phyloP scores from a whole-genome alignment of 1,140 invertebrate genomes.

The Archivesica marissinica region DNA sequence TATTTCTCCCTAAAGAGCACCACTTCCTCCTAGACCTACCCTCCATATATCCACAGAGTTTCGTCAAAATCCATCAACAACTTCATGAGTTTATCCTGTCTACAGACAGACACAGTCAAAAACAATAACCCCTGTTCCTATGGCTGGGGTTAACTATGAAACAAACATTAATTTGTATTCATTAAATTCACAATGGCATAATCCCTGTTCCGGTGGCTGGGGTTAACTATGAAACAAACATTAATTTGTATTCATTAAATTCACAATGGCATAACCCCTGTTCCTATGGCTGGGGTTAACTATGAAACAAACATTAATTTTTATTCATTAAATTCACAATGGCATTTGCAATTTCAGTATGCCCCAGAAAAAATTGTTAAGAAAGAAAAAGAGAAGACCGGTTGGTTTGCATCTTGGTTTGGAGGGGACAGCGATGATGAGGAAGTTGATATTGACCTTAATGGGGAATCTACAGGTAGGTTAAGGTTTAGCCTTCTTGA shows the following conservation, averaged over 20 bases:
- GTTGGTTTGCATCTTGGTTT: slow-evolving; percentile 77
- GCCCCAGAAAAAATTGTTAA: slow-evolving; percentile 85
- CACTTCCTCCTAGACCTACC: too few relatives aligned
- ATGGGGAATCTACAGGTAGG: slow-evolving; percentile 63
- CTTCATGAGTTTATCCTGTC: too few relatives aligned
- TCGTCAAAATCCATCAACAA: too few relatives aligned
- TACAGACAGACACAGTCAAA: too few relatives aligned
- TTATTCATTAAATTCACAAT: not conserved
- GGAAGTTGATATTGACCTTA: slow-evolving; percentile 70
- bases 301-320: not conserved
- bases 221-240: not conserved
- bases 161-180: not conserved
- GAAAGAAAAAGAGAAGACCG: slow-evolving; percentile 67
- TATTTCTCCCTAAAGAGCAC: too few relatives aligned
- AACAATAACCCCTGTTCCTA: too few relatives aligned
- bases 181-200: not conserved
- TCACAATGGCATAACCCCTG: not conserved
- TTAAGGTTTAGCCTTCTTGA: too few relatives aligned
- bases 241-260: not conserved
- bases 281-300: not conserved
- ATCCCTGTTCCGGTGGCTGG: too few relatives aligned
- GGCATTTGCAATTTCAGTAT: slow-evolving; percentile 81
- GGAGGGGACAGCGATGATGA: slow-evolving; percentile 70
- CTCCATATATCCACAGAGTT: too few relatives aligned
- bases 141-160: not conserved